Conservation (phyloP, 2,113 vertebrate species). For the Clarias gariepinus region DNA sequence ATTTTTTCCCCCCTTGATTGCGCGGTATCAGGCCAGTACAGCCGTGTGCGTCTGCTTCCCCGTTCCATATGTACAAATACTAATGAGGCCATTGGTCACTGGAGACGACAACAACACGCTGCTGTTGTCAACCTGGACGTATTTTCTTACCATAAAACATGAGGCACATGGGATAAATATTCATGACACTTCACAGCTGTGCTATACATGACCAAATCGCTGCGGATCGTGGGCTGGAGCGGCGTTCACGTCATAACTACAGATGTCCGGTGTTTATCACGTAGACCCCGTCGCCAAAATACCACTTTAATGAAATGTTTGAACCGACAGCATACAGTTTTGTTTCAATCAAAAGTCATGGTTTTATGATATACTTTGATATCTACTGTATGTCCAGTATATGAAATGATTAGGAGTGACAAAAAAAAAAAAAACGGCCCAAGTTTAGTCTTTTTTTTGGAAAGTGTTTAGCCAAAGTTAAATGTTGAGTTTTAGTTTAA, state of each 20-base stretch:
- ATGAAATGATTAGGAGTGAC: background rate
- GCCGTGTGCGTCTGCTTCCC: background rate
- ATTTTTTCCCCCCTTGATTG: too few relatives aligned
- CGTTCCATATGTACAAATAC: conserved; percentile 24
- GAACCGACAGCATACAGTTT: background rate
- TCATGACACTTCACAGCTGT: conserved; percentile 24
- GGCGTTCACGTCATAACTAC: background rate
- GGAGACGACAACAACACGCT: conserved; percentile 21
- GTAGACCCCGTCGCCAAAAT: background rate
- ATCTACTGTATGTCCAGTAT: background rate
- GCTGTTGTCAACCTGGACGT: background rate
- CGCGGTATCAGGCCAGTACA: conserved; percentile 10
- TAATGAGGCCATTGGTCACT: conserved; percentile 37
- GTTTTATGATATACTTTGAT: background rate
- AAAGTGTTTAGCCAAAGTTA: background rate
- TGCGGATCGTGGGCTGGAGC: background rate
- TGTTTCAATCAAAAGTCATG: background rate
- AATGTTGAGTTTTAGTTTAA: background rate
- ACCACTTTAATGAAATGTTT: background rate
- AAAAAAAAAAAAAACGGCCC: background rate
- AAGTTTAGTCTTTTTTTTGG: background rate
- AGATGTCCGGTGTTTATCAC: conserved; percentile 11
- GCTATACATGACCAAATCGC: background rate
- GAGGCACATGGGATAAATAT: conserved; percentile 14
- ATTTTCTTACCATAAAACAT: conserved; percentile 5